Evolutionary conservation across 2,888 invertebrate species (phyloP).

Genomic region (Andricus curvator): DNA sequence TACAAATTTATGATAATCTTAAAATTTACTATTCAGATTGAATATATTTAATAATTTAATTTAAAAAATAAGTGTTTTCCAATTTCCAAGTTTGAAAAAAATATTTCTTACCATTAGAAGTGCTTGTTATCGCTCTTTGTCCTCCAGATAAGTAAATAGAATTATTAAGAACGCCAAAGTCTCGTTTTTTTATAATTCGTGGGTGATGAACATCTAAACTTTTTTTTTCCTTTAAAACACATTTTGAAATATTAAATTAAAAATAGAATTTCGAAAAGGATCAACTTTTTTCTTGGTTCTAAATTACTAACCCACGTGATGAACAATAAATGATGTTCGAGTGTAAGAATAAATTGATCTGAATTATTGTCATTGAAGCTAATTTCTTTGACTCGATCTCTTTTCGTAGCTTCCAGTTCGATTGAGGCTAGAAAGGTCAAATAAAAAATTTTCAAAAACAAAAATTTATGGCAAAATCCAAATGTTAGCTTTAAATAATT

Average conservation of each 20-base stretch:
- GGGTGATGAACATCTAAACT: constrained; percentile 38
- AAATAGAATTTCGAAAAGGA: background rate
- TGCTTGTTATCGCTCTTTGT: constrained; percentile 73
- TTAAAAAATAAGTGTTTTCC: constrained; percentile 49
- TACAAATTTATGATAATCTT: no score
- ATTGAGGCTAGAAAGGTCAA: constrained; percentile 50
- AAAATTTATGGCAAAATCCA: background rate
- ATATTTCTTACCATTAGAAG: constrained; percentile 9
- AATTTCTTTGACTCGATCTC: constrained; percentile 66
- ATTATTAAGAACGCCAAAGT: constrained; percentile 78
- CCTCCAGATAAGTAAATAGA: constrained; percentile 80
- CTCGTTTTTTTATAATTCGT: constrained; percentile 43
- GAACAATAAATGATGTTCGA: constrained; percentile 74
- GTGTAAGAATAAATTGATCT: constrained; percentile 77
- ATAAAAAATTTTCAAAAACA: background rate
- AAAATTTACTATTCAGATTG: no score
- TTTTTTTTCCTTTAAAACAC: constrained; percentile 5
- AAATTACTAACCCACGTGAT: constrained; percentile 73
- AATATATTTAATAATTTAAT: no score
- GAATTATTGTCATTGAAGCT: constrained; percentile 75
- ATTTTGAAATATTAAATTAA: background rate
- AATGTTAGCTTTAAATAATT: background rate
- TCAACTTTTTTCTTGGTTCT: background rate
- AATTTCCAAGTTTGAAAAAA: constrained; percentile 52
- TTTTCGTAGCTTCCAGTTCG: constrained; percentile 54